Base-by-base conservation (phyloP, 2,797 vertebrate genomes). In the Sebastes diaconus region DNA sequence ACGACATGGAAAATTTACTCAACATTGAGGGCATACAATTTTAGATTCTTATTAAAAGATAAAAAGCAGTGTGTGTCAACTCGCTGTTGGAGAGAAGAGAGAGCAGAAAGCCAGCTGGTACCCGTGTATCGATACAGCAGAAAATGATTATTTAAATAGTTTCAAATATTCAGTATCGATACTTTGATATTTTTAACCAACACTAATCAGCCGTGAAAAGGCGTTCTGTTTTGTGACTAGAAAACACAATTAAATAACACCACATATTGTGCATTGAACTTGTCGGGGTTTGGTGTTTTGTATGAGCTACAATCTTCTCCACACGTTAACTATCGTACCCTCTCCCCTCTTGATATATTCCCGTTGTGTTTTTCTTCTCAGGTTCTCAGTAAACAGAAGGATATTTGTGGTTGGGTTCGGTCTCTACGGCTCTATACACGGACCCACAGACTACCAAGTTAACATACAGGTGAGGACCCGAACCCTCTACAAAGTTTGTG, bases 401-500 rank as follows among this genome's bases (percentile, higher is more conserved):
- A 98, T 99, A 95, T 99, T 97, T 81, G 94, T 99, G 87, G 98
- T 99, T 32, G 98, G 98, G 32, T 99, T 99, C 90, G 98, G 98
- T 52, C 96, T 99, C 24, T 99, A 99, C 75, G 98, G 98, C 64
- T 99, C 98, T 82, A 99, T 99, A 94, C 98, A 99, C 4, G 98
- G 98, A 71, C 97, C 98, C 52, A 99, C 98, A 80, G 98, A 99
- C 88, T 99, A 99, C 93, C 98, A 99, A 96, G 98, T 99, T 89
- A 99, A 99, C 93, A 98, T 99, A 94, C 98, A 99, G 98, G 98
- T 99, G 95, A 1, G 36, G 27, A 52, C 29, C 27, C 5, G 0
- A 68, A 32, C 11, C 11, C 5, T 13, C 61, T 4, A 64, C 20
- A 50, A 22, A n/a, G 6, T 10, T 10, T 63, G 5, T 54, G 1